These are phyloP conservation scores for Chelon auratus DNA, from an alignment of 2,797 vertebrate species.

Conservation along the genomic window DNA sequence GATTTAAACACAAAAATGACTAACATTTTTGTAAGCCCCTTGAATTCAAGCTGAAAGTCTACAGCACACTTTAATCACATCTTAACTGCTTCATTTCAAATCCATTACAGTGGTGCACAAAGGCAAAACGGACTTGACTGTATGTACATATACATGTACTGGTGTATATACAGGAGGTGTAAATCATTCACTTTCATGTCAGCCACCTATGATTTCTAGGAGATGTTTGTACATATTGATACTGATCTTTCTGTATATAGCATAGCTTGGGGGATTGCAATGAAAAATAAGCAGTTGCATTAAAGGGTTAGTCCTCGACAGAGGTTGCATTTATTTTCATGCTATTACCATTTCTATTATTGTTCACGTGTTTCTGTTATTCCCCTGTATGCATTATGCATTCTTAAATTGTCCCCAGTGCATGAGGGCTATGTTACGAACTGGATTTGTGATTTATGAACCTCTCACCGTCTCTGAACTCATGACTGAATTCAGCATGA, in stretches of 20 bases:
- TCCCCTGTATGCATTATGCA: conserved; percentile 47
- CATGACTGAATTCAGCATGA: conserved; percentile 36
- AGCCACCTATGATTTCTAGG: conserved; percentile 21
- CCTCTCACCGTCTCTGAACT: conserved; percentile 33
- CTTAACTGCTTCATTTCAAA: too few relatives aligned
- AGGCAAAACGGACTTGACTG: too few relatives aligned
- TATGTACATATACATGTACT: not conserved
- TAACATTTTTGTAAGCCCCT: too few relatives aligned
- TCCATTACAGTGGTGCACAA: too few relatives aligned
- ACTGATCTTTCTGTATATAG: conserved; percentile 2
- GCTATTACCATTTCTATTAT: conserved; percentile 55
- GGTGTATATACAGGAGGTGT: conserved; percentile 8
- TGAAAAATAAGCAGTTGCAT: conserved; percentile 42
- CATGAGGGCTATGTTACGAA: conserved; percentile 30
- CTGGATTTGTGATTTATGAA: conserved; percentile 39
- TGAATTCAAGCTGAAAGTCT: too few relatives aligned
- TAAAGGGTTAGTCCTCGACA: conserved; percentile 33
- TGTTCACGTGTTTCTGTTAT: conserved; percentile 58
- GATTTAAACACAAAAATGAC: too few relatives aligned
- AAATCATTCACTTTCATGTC: conserved; percentile 13
- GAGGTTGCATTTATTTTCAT: conserved; percentile 36
- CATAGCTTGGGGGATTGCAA: conserved; percentile 24
- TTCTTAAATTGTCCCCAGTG: conserved; percentile 47
- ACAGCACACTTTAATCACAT: too few relatives aligned
- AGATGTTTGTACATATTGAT: conserved; percentile 15